Evolutionary conservation across 2,113 vertebrate species (phyloP).

Genomic region (Pan paniscus): DNA sequence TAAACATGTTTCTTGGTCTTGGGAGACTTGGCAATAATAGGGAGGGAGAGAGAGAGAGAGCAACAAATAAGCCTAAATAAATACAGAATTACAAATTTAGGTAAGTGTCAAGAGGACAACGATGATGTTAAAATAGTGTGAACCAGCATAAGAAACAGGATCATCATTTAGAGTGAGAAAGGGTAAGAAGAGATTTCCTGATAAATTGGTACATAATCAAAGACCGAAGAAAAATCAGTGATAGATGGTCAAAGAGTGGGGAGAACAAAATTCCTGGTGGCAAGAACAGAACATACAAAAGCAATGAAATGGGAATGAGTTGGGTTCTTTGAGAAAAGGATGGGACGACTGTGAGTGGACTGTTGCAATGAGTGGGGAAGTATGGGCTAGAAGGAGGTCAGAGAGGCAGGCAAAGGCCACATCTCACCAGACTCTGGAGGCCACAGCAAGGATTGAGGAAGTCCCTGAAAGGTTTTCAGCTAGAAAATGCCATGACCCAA

Average conservation of each 20-base stretch:
- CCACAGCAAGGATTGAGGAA: not conserved
- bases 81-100: not conserved
- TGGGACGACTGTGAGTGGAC: not conserved
- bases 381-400: not conserved
- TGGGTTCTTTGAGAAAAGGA: not conserved
- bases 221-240: not conserved
- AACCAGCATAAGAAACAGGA: not conserved
- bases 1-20: not conserved
- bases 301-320: not conserved
- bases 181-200: not conserved
- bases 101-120: not conserved
- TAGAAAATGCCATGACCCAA: constrained; percentile 44
- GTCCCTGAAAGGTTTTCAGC: not conserved
- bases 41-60: not conserved
- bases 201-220: not conserved
- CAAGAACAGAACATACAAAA: not conserved
- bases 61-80: not conserved
- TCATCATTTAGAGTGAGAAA: not conserved
- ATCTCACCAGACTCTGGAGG: not conserved
- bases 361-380: too few species aligned
- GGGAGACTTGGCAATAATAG: not conserved
- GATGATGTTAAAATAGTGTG: too few species aligned
- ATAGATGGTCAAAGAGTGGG: not conserved
- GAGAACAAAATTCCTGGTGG: not conserved
- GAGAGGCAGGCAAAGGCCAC: not conserved